phyloP scores from a whole-genome alignment of 2,888 invertebrate species.

The Pammene fasciana region DNA sequence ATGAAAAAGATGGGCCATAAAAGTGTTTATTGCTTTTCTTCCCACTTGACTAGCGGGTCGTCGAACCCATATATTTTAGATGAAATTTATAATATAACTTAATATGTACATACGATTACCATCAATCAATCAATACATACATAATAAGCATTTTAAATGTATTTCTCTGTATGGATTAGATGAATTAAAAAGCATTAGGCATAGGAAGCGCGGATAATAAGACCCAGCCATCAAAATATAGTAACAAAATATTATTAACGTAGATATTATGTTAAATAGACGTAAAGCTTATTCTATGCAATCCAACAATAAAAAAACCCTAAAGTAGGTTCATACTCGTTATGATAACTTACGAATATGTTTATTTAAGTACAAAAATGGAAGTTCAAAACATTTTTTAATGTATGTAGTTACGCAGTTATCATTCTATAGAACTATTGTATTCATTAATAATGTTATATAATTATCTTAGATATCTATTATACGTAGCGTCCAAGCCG shows the following conservation, averaged over 20 bases:
- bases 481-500: slow-evolving; percentile 12
- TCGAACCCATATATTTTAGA: slow-evolving; percentile 69
- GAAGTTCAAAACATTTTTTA: too few species aligned
- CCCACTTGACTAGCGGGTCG: slow-evolving; percentile 70
- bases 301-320: too few species aligned
- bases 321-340: too few species aligned
- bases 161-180: slow-evolving; percentile 37
- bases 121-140: slow-evolving; percentile 69
- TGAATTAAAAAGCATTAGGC: slow-evolving; percentile 38
- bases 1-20: slow-evolving; percentile 68
- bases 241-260: slow-evolving; percentile 39
- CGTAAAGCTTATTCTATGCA: too few species aligned
- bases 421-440: too few species aligned
- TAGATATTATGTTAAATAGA: slow-evolving; percentile 28
- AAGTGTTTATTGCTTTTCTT: slow-evolving; percentile 76
- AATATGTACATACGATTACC: slow-evolving; percentile 76
- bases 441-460: background rate
- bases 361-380: too few species aligned
- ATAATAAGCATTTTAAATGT: slow-evolving; percentile 41
- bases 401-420: too few species aligned
- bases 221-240: slow-evolving; percentile 37
- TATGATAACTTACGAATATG: too few species aligned
- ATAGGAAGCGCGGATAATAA: slow-evolving; percentile 33
- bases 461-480: slow-evolving; percentile 5
- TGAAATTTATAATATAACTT: slow-evolving; percentile 72